These are phyloP conservation scores for Acanthaster planci DNA, from an alignment of 35 echinoderm and acorn worm species.

Conservation along the genomic window DNA sequence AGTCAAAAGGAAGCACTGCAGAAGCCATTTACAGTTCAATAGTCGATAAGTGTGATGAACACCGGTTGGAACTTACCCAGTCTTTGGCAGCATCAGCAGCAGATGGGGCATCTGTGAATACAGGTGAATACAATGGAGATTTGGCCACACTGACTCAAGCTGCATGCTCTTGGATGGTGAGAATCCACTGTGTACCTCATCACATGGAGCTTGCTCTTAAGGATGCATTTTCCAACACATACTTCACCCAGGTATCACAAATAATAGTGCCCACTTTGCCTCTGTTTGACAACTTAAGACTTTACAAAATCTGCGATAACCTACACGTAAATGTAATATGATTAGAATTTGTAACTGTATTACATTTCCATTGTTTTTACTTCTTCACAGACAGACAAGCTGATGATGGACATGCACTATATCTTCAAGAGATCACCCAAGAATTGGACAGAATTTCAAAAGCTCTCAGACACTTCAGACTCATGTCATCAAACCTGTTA, in stretches of 20 bases:
- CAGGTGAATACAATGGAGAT: conserved; percentile 40
- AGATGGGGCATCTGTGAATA: conserved; percentile 61
- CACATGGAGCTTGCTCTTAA: conserved; percentile 54
- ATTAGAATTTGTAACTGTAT: not conserved
- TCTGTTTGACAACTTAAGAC: not conserved
- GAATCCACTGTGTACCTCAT: conserved; percentile 55
- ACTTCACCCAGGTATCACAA: conserved; percentile 25
- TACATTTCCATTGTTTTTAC: conserved; percentile 18
- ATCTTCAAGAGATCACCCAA: conserved; percentile 55
- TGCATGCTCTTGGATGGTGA: conserved; percentile 52
- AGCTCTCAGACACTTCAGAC: conserved; percentile 38
- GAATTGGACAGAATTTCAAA: conserved; percentile 53
- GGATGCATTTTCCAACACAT: not conserved
- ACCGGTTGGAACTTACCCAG: not conserved
- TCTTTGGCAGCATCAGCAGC: conserved; percentile 59
- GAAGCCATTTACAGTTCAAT: conserved; percentile 27
- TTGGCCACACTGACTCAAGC: conserved; percentile 26
- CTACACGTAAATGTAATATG: not conserved
- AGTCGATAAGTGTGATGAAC: conserved; percentile 3
- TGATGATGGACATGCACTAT: conserved; percentile 57
- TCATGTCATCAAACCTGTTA: conserved; percentile 64
- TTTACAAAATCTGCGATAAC: not conserved
- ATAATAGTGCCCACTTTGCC: not conserved
- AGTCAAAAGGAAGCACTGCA: conserved; percentile 45
- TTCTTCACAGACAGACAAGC: conserved; percentile 59